Evolutionary conservation across 2,888 invertebrate species (phyloP).

Genomic region (Ichneumon xanthorius): DNA sequence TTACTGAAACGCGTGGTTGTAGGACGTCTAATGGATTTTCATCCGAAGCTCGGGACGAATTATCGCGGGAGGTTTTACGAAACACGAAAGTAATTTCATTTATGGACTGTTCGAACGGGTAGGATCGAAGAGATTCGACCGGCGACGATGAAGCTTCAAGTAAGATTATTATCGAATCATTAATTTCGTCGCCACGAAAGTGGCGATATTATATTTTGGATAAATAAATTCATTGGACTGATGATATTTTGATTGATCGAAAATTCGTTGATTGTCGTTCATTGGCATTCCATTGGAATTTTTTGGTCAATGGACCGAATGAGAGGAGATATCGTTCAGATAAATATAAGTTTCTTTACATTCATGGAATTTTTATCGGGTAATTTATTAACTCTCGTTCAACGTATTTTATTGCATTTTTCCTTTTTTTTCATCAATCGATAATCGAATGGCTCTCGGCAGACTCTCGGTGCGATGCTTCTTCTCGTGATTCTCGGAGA

Average conservation of each 20-base stretch:
- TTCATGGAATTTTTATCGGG: neutral
- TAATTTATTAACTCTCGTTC: neutral
- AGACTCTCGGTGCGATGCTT: conserved; percentile 65
- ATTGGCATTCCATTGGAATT: neutral
- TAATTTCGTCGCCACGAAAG: neutral
- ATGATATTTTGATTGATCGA: neutral
- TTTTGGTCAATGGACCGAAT: neutral
- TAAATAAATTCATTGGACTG: too few species aligned
- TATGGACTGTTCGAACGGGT: neutral
- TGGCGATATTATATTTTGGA: neutral
- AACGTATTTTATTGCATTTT: conserved; percentile 4
- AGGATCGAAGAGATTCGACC: neutral
- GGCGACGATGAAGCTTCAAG: conserved; percentile 52
- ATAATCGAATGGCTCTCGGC: conserved; percentile 51
- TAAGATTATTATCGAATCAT: conserved; percentile 25
- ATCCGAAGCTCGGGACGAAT: neutral
- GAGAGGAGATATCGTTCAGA: too few species aligned
- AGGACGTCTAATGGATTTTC: conserved; percentile 22
- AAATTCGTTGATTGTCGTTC: neutral
- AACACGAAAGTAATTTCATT: conserved; percentile 18
- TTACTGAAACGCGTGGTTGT: neutral
- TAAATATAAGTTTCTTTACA: too few species aligned
- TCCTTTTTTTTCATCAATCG: conserved; percentile 3
- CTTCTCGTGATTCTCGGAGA: conserved; percentile 72
- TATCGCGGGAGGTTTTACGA: neutral